Evolutionary conservation across 2,888 invertebrate species (phyloP), one percentile per base, ranked within the genome.

Genomic region (Xestia c-nigrum): DNA sequence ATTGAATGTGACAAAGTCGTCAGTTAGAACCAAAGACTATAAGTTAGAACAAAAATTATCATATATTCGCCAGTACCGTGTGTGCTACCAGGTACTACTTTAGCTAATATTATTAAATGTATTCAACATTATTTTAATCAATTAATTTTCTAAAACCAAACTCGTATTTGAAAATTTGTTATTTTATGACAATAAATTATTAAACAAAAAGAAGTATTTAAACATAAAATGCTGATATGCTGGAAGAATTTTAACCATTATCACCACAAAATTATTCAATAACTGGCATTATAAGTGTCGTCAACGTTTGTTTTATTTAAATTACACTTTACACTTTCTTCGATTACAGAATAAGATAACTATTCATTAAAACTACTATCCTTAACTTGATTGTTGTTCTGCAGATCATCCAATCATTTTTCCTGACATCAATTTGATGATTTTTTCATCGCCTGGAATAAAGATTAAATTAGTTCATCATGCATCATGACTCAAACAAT

Each of bases 361-460:
- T 55, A 71, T 12, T 47, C 14, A 31, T 38, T 24, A 9, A 40
- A 67, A 24, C 50, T 38, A 16, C 4, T 19, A n/a, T 10, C 21
- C 12, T 19, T 38, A 46, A n/a, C 21, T 66, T 40, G 14, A n/a
- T 46, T 19, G n/a, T 3, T 55, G n/a, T 47, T 47, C 31, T 43
- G 31, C 47, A 12, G 24, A 50, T 79, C 82, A 79, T 43, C 67
- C 71, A 77, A 78, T 9, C 10, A 87, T 47, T 86, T 88, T 89
- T 74, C 89, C 89, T n/a, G 87, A 84, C 87, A 91, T 88, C 73
- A 90, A 43, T 78, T 89, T 89, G 59, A 91, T 83, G 24, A 91
- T 76, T 72, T 69, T 87, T 43, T 90, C 89, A 74, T 90, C 87
- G 9, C 85, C 90, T 90, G 72, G 78, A 91, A 89, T 72, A 47